These are phyloP conservation scores for Micrasema minimum DNA, from an alignment of 1,140 invertebrate species.

Conservation along the genomic window DNA sequence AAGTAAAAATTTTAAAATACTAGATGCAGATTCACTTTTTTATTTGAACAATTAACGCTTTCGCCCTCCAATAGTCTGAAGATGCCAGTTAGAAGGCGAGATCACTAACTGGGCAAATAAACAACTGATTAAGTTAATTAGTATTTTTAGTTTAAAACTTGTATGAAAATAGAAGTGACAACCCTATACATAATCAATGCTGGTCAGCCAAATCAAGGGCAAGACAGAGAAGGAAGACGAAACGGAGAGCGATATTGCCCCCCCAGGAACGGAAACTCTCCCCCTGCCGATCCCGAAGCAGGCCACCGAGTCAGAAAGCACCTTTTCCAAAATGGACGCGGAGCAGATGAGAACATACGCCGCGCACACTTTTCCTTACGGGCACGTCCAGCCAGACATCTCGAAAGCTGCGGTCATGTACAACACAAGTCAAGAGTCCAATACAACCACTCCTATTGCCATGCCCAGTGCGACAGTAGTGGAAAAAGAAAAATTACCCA, in stretches of 20 bases:
- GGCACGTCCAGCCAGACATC: slow-evolving; percentile 53
- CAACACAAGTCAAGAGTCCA: slow-evolving; percentile 11
- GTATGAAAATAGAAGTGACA: too few relatives aligned
- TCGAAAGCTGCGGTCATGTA: slow-evolving; percentile 59
- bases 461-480: background rate
- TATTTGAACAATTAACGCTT: too few relatives aligned
- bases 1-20: too few relatives aligned
- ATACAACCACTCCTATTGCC: background rate
- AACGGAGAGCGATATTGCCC: slow-evolving; percentile 57
- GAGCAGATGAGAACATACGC: slow-evolving; percentile 27
- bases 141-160: too few relatives aligned
- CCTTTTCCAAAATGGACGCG: slow-evolving; percentile 27
- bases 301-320: slow-evolving; percentile 1
- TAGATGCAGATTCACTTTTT: too few relatives aligned
- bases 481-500: slow-evolving; percentile 25
- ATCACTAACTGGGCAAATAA: too few relatives aligned
- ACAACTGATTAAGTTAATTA: too few relatives aligned
- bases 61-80: too few relatives aligned
- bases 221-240: slow-evolving; percentile 49
- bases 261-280: slow-evolving; percentile 60
- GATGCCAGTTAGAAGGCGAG: too few relatives aligned
- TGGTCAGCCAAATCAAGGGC: slow-evolving; percentile 84
- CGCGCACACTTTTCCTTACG: slow-evolving; percentile 1
- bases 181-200: slow-evolving; percentile 86
- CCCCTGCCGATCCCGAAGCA: slow-evolving; percentile 38